These are phyloP conservation scores for Leptocoma aspasia DNA, from an alignment of 2,113 vertebrate species.

Conservation along the genomic window DNA sequence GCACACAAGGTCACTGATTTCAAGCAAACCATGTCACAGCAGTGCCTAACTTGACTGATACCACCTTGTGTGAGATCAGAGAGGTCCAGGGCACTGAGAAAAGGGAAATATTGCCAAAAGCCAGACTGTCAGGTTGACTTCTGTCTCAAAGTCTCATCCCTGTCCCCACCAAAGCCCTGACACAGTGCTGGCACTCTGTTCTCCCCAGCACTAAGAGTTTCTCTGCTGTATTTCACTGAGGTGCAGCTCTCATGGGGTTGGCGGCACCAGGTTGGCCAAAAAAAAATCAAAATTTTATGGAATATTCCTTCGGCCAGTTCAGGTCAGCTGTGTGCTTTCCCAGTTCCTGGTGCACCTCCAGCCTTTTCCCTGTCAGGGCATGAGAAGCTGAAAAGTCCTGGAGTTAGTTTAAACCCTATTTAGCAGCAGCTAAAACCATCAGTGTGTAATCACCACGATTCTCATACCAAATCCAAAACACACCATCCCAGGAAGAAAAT, in stretches of 20 bases:
- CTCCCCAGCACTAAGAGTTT: not conserved
- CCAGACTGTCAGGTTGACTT: not conserved
- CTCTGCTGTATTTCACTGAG: not conserved
- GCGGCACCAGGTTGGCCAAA: not conserved
- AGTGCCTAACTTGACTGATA: not conserved
- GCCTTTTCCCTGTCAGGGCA: not conserved
- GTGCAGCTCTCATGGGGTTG: not conserved
- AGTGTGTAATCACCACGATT: not conserved
- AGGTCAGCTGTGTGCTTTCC: not conserved
- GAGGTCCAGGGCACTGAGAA: not conserved
- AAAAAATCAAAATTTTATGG: not conserved
- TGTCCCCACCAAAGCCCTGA: not conserved
- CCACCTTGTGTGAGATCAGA: not conserved
- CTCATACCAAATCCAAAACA: not conserved
- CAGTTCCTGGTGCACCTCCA: not conserved
- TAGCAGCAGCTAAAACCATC: not conserved
- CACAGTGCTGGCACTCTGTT: not conserved
- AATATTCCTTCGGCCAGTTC: not conserved
- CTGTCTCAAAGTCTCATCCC: not conserved
- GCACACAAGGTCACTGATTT: not conserved
- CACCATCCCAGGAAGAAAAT: not conserved
- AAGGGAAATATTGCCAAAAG: not conserved
- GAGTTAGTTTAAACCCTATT: not conserved
- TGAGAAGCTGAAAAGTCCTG: not conserved
- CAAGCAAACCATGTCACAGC: not conserved